A percentile compares a stretch with the other conserved stretches of the same genome.
Evolutionary conservation across 2,113 vertebrate genomes (phyloP).

Genomic region (Zosterops borbonicus): DNA sequence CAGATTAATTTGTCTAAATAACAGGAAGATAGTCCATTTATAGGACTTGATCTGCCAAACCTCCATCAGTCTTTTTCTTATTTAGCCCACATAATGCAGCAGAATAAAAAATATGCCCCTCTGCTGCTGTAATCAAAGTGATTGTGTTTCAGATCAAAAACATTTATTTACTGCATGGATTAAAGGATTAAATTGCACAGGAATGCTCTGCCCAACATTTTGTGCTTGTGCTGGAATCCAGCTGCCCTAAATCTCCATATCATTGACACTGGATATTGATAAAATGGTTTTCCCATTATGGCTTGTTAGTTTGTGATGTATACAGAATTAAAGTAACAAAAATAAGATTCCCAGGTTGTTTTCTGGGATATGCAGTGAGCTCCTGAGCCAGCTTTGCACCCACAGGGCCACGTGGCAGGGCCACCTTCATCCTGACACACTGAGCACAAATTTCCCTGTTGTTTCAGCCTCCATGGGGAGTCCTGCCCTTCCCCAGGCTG

Average conservation of each 20-base stretch:
- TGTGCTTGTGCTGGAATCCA: neutral
- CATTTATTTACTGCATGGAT: slow-evolving; percentile 36
- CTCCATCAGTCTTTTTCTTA: neutral
- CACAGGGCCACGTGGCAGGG: neutral
- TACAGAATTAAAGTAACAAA: neutral
- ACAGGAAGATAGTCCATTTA: neutral
- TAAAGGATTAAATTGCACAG: slow-evolving; percentile 26
- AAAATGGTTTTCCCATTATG: neutral
- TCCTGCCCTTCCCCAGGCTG: rapidly evolving
- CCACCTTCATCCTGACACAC: neutral
- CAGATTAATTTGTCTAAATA: neutral
- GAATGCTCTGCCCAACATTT: neutral
- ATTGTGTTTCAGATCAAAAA: slow-evolving; percentile 13
- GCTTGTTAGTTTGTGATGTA: neutral
- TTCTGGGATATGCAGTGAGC: neutral
- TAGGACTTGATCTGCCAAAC: neutral
- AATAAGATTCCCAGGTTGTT: neutral
- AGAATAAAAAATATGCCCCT: neutral
- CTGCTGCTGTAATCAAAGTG: neutral
- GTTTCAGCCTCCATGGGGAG: rapidly evolving
- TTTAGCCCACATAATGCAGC: neutral
- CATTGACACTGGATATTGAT: slow-evolving; percentile 4
- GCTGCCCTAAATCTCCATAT: slow-evolving; percentile 18
- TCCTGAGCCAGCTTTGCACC: neutral
- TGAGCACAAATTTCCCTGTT: rapidly evolving